Evolutionary conservation across 1,140 invertebrate species (phyloP), one percentile per base, ranked within the genome.

Genomic region (Zeugodacus cucurbitae): DNA sequence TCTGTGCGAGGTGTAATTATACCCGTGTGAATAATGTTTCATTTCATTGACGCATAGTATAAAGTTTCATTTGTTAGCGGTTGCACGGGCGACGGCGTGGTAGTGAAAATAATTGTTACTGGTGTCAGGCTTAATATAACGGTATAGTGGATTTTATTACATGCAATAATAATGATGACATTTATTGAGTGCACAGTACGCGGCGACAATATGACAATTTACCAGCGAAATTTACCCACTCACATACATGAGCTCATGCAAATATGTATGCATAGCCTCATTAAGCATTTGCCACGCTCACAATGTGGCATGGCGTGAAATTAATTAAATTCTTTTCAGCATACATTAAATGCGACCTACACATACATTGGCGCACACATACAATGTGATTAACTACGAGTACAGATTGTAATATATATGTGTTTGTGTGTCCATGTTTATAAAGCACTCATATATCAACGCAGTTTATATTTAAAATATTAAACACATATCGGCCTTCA

Each of bases 301-400:
- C 32, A 74, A 20, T 74, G 32, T 74, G 67, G 67, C 34, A 74
- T 74, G 67, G 34, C 34, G 67, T 74, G 67, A 74, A 74, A 74
- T 74, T 74, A 74, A 74, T 74, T 74, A 74, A 74, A 82, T 48
- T 82, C 41, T 82, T 82, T 82, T 82, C 41, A n/a, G 48, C 20
- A 29, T 82, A n/a, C 41, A 26, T 54, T 48, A 41, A 82, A 48
- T 54, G 37, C n/a, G 74, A 22, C 74, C 74, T 3, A 54, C 20
- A 74, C 26, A 64, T n/a, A n/a, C n/a, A 67, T 29, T 29, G 0
- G 14, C 48, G 3, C 48, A 54, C 48, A 54, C 48, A 54, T 2
- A 11, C 70, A 74, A n/a, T 74, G 34, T 41, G n/a, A 37, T n/a
- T 41, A 48, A 22, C 20, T 48, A 48, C 20, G 1, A n/a, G n/a